Percentiles rank a stretch among this genome's conserved stretches.
Evolutionary conservation across 2,797 vertebrate genomes (phyloP).

Genomic region (Gymnodraco acuticeps): DNA sequence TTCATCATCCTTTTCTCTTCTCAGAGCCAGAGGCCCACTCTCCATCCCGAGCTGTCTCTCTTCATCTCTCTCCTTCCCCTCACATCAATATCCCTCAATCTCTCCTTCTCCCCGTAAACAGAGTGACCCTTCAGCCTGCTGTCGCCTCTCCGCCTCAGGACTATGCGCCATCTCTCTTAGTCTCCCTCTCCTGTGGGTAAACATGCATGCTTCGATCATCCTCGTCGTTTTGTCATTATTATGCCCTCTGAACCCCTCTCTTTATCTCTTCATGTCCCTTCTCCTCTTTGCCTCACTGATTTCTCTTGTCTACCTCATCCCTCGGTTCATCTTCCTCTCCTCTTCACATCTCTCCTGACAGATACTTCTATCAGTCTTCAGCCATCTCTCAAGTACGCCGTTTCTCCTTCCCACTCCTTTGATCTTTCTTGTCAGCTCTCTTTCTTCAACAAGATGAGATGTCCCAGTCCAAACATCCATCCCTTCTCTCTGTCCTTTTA

Average conservation of each 20-base stretch:
- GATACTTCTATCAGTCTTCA: slow-evolving; percentile 66
- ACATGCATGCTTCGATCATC: slow-evolving; percentile 78
- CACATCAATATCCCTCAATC: slow-evolving; percentile 74
- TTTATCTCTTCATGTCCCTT: slow-evolving; percentile 46
- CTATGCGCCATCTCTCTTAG: slow-evolving; percentile 49
- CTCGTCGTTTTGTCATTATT: slow-evolving; percentile 79
- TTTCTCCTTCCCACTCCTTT: slow-evolving; percentile 48
- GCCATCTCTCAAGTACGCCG: slow-evolving; percentile 53
- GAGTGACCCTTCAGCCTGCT: slow-evolving; percentile 74
- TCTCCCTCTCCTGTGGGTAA: slow-evolving; percentile 74
- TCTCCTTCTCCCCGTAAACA: slow-evolving; percentile 63
- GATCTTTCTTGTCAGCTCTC: slow-evolving; percentile 40
- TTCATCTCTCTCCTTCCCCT: slow-evolving; percentile 64
- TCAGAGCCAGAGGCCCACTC: slow-evolving; percentile 59
- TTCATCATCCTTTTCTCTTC: slow-evolving; percentile 61
- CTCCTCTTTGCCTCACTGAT: slow-evolving; percentile 29
- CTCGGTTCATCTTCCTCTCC: slow-evolving; percentile 41
- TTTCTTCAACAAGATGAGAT: slow-evolving; percentile 50
- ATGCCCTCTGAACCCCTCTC: slow-evolving; percentile 66
- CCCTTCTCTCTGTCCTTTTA: slow-evolving; percentile 16
- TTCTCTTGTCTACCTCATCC: slow-evolving; percentile 45
- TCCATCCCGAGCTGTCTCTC: slow-evolving; percentile 64
- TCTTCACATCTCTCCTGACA: slow-evolving; percentile 59
- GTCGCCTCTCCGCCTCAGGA: slow-evolving; percentile 56
- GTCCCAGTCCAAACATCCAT: slow-evolving; percentile 28